A percentile compares a stretch with the other conserved stretches of the same genome.
Evolutionary conservation across 2,888 invertebrate genomes (phyloP).

Genomic region (Brachyopa scutellaris): DNA sequence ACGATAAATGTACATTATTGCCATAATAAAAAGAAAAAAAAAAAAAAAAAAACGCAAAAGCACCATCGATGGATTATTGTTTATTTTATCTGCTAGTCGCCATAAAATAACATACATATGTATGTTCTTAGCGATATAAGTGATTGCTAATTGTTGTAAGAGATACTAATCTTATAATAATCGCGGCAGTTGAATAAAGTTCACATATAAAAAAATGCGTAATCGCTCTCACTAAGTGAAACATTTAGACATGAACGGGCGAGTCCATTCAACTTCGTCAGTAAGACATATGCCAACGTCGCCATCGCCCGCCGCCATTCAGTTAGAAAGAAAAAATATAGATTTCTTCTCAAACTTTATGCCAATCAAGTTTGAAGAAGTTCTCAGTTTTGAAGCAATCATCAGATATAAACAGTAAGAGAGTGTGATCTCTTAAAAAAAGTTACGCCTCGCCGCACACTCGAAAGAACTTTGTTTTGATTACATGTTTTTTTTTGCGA

Average conservation of each 20-base stretch:
- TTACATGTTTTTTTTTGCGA: constrained; percentile 5
- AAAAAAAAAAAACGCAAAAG: background rate
- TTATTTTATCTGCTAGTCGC: too few relatives aligned
- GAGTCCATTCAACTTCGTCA: constrained; percentile 63
- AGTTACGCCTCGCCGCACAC: constrained; percentile 2
- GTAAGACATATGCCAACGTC: background rate
- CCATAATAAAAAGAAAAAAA: constrained; percentile 7
- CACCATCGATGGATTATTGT: background rate
- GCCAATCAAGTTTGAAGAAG: constrained; percentile 46
- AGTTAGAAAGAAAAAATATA: constrained; percentile 20
- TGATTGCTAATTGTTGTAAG: too few relatives aligned
- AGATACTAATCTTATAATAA: too few relatives aligned
- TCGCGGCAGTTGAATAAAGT: too few relatives aligned
- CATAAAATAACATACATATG: too few relatives aligned
- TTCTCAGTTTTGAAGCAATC: background rate
- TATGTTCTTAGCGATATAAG: too few relatives aligned
- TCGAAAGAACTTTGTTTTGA: constrained; percentile 25
- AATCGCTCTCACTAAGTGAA: too few relatives aligned
- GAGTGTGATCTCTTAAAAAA: constrained; percentile 39
- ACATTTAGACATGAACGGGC: too few relatives aligned
- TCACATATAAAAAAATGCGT: too few relatives aligned
- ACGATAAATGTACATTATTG: constrained; percentile 39
- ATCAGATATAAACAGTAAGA: constrained; percentile 54
- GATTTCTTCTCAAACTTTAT: constrained; percentile 10
- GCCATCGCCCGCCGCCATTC: constrained; percentile 28